Evolutionary conservation across 92 coral and sea anemone genomes (phyloP).

Genomic region (Epizoanthus stellaris): DNA sequence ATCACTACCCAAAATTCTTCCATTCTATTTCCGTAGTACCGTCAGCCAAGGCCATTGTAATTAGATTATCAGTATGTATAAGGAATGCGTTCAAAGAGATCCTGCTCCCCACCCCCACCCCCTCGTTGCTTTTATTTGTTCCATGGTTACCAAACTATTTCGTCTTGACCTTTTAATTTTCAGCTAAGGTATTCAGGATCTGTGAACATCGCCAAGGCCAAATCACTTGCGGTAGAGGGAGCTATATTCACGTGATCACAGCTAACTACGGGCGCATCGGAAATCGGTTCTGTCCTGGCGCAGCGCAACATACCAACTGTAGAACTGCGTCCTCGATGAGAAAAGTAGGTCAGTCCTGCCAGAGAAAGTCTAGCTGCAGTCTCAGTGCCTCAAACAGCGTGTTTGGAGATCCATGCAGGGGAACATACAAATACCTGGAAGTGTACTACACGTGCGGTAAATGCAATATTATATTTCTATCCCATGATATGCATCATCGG

Average conservation of each 20-base stretch:
- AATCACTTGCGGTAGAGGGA: background rate
- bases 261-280: constrained; percentile 18
- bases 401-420: constrained; percentile 17
- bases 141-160: no score
- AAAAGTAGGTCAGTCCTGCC: background rate
- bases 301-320: background rate
- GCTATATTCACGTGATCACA: constrained; percentile 2
- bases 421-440: constrained; percentile 5
- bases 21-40: no score
- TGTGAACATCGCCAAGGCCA: background rate
- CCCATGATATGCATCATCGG: no score
- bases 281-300: background rate
- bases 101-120: no score
- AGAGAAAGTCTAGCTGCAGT: background rate
- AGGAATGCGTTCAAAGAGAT: no score
- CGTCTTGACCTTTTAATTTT: background rate
- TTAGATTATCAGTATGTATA: no score
- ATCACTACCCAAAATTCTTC: no score
- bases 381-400: constrained; percentile 14
- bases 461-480: no score
- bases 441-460: constrained; percentile 18
- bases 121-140: no score
- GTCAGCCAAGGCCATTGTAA: no score
- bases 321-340: background rate
- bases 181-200: background rate